Base-by-base conservation (phyloP, 2,888 invertebrate genomes). In the Drosophila mayaguana region DNA sequence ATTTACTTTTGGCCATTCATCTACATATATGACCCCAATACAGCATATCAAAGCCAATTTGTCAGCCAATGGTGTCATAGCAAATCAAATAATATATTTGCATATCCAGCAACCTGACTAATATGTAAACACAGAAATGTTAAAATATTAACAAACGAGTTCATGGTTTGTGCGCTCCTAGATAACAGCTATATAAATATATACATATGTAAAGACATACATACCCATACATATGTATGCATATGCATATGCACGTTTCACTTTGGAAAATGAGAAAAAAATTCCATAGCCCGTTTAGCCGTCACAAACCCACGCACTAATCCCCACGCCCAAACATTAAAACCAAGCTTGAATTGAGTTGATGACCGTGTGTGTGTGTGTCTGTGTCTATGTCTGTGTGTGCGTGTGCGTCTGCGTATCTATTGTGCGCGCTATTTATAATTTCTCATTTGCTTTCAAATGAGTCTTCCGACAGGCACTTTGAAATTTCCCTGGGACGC, bases 401-500 rank as follows among this genome's bases (percentile, higher is more conserved):
- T 68, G 20, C n/a, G 20, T 11, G 45, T 20, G 22, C 20, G 42
- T 43, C 42, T 51, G 61, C 18, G 22, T 16, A 40, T 68, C 18
- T 18, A 18, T 66, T 66, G 16, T 43, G 59, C 60, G 42, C 64
- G 65, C 71, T 77, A 74, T 77, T 77, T 77, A 71, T 77, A 77
- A 71, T 74, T 67, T 77, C 63, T 55, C 51, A 53, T 64, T 77
- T 76, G 69, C 65, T 70, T 77, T 73, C 53, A 63, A 57, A 61
- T 63, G 59, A 51, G 57, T 55, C 72, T 62, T 79, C 53, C 63
- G 78, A 62, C 68, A 78, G 78, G 62, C 81, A 79, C 70, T 71
- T 81, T 77, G 50, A 82, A 83, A 77, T 84, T 82, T 83, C 72
- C 79, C 77, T 62, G 64, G 60, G 62, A 12, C 46, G 34, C 54